Conservation (phyloP, 2,797 vertebrate species). For the Menidia menidia region DNA sequence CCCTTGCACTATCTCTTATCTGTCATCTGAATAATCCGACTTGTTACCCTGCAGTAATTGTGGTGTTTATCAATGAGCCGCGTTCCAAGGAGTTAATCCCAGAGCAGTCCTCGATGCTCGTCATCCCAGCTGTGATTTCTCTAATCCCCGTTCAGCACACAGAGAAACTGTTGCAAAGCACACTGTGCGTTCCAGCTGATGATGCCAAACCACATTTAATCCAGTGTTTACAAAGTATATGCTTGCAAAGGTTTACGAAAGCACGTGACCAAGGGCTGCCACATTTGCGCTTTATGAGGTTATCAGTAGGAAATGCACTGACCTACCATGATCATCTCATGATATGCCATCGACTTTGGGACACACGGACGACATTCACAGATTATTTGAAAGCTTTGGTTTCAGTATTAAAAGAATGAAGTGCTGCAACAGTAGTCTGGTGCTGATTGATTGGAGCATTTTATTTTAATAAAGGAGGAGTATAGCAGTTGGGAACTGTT, state of each 20-base stretch:
- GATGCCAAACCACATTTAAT: conserved; percentile 24
- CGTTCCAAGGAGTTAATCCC: conserved; percentile 55
- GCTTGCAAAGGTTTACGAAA: not conserved
- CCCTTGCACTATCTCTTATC: not conserved
- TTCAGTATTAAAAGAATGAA: no score
- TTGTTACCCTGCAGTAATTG: conserved; percentile 22
- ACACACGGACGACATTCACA: no score
- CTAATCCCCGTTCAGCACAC: conserved; percentile 72
- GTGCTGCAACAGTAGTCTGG: no score
- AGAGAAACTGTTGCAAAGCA: conserved; percentile 26
- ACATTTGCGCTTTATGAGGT: not conserved
- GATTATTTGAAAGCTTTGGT: no score
- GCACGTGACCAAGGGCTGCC: not conserved
- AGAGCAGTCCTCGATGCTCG: conserved; percentile 46
- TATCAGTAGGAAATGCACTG: not conserved
- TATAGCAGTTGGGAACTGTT: no score
- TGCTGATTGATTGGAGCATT: no score
- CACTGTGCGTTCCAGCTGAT: conserved; percentile 20
- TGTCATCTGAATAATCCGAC: conserved; percentile 18
- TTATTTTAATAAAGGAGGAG: no score
- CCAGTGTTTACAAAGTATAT: conserved; percentile 1
- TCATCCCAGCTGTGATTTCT: conserved; percentile 67
- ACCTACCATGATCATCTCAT: not conserved
- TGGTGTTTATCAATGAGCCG: conserved; percentile 50
- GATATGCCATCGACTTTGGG: not conserved